Evolutionary conservation across 2,113 vertebrate genomes (phyloP).

Genomic region (Saccopteryx leptura): DNA sequence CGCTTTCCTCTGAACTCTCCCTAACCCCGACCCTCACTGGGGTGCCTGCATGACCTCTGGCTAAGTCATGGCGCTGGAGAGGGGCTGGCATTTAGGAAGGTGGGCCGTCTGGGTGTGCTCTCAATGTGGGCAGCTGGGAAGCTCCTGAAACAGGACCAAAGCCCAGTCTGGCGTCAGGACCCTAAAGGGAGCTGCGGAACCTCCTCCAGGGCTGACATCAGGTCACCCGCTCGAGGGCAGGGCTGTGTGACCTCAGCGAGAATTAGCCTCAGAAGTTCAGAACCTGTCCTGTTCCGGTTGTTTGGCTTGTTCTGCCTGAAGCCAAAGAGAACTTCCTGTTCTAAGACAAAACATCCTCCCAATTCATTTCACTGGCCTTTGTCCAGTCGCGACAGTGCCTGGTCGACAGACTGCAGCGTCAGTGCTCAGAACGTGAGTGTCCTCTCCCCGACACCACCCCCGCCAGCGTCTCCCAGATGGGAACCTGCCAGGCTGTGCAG

Average conservation of each 20-base stretch:
- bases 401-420: conserved; percentile 18
- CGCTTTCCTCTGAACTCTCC: background rate
- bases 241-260: background rate
- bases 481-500: conserved; percentile 24
- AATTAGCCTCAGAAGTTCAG: background rate
- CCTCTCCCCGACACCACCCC: conserved; percentile 44
- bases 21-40: background rate
- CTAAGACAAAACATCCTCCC: conserved; percentile 46
- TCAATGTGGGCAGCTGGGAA: background rate
- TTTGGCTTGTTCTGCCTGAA: conserved; percentile 27
- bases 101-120: background rate
- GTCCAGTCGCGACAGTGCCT: background rate
- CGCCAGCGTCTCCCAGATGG: conserved; percentile 11
- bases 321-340: conserved; percentile 73
- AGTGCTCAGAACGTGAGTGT: conserved; percentile 35
- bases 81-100: background rate
- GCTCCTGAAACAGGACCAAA: background rate
- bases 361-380: conserved; percentile 51
- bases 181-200: background rate
- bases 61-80: background rate
- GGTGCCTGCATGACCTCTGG: background rate
- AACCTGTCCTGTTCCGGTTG: background rate
- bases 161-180: background rate
- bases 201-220: background rate
- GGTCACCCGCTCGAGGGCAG: background rate